Evolutionary conservation across 1,140 invertebrate genomes (phyloP), one percentile per base, ranked within the genome.

Genomic region (Globodera rostochiensis): DNA sequence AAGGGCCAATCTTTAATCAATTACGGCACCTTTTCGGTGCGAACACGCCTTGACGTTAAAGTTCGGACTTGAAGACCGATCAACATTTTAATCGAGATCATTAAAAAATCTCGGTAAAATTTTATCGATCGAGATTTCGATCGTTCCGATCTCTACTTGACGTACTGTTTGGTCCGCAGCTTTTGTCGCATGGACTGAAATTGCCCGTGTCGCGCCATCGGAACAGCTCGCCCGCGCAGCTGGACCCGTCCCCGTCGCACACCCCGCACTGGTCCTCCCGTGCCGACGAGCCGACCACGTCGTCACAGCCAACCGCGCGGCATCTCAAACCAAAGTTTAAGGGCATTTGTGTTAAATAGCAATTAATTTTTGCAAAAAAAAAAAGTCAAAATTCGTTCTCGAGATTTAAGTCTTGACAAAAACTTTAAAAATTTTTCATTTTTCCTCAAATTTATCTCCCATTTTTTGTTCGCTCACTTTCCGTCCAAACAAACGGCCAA

Each of bases 151-250:
- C 25, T 25, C 25, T 36, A 36, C 36, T 66, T 66, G 57, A 25
- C 49, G 73, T 67, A 82, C 86, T 77, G 15, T 85, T 74, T 67
- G 87, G 74, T 64, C 87, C 87, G 75, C 87, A 88, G 21, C 73
- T 85, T 70, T 77, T 76, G 64, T 87, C 86, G 80, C 87, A 88
- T 6, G 81, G 76, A 73, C 80, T 87, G 80, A 85, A 88, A 75
- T 88, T 49, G 66, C 80, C 79, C 6, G 83, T 89, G 9, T 87
- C 84, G 36, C 82, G 81, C 87, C 88, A 88, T 15, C 67, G 67
- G 81, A 88, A 88, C 67, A 85, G 69, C 15, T 74, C 80, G 25
- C 79, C 84, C 66, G 74, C 80, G 76, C 87, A 88, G 15, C 77
- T 82, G 25, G 76, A 74, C 9, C 87, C 87, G 50, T 87, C 69